Percentiles rank a stretch among this genome's conserved stretches.
Evolutionary conservation across 1,140 invertebrate genomes (phyloP).

Genomic region (Penaeus indicus): DNA sequence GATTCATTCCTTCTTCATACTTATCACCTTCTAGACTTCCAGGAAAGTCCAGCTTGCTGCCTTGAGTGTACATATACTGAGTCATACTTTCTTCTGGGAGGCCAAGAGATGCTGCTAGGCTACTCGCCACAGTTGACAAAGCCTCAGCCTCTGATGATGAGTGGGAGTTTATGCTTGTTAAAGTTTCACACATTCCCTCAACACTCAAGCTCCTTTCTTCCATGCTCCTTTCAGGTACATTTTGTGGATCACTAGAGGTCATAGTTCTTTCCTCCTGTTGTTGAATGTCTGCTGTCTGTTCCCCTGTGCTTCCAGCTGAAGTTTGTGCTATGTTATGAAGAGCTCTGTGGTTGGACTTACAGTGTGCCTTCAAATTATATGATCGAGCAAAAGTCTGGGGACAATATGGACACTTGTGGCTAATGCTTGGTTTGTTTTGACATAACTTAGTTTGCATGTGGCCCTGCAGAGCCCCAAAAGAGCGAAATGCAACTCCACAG

Average conservation of each 20-base stretch:
- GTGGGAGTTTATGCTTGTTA: conserved; percentile 15
- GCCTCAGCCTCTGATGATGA: conserved; percentile 57
- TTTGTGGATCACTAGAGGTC: background rate
- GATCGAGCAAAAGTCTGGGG: conserved; percentile 52
- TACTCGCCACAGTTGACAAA: conserved; percentile 55
- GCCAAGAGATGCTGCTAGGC: conserved; percentile 50
- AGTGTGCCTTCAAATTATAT: conserved; percentile 56
- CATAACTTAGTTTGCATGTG: conserved; percentile 62
- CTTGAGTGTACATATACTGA: conserved; percentile 57
- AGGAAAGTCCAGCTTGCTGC: conserved; percentile 32
- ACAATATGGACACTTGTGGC: conserved; percentile 58
- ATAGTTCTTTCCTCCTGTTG: background rate
- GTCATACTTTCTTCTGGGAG: conserved; percentile 56
- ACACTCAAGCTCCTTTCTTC: conserved; percentile 7
- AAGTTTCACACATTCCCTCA: conserved; percentile 38
- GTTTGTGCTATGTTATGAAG: conserved; percentile 13
- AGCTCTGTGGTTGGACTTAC: conserved; percentile 50
- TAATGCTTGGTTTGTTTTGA: conserved; percentile 47
- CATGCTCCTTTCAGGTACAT: background rate
- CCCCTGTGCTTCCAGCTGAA: background rate
- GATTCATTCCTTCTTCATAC: conserved; percentile 22
- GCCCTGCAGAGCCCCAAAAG: conserved; percentile 55
- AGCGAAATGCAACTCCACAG: conserved; percentile 55
- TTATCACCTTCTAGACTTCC: conserved; percentile 38
- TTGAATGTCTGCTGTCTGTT: background rate